Evolutionary conservation across 2,113 vertebrate genomes (phyloP), one percentile per base, ranked within the genome.

Genomic region (Prunella himalayana): DNA sequence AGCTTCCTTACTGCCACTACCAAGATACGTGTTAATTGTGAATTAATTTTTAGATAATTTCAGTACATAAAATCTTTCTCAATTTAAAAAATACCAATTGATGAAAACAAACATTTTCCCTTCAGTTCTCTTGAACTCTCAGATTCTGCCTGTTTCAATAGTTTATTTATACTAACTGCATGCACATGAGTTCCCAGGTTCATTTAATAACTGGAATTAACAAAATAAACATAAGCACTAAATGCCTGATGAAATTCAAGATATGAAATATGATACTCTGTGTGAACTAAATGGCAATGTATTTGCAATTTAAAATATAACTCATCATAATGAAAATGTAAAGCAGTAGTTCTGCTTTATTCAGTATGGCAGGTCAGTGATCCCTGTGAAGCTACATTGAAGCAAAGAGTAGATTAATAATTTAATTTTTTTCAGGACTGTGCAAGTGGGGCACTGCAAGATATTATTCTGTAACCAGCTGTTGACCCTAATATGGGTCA

Each of bases 291-390:
- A 97, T 51, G 95, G 97, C 95, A 97, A 97, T 93, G 81, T 98
- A 99, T 99, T 99, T 99, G 98, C 99, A 99, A 99, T 99, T 99
- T 99, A 99, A 99, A 99, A 98, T 97, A 99, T 97, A 98, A 98
- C 98, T 99, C 98, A 98, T 98, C 98, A 98, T 99, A 99, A 99
- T 99, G 99, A 99, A 99, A 99, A 99, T 99, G 99, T 99, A 99
- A 99, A 99, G 98, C 97, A 98, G 98, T 99, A 97, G 96, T 99
- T 99, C 99, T 98, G 98, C 98, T 99, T 99, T 98, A 99, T 99
- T 99, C 97, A 95, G 98, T 98, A 97, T 99, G 99, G 98, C 99
- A 99, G 99, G 98, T 99, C 99, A 99, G 98, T 98, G 98, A 99
- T 99, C 98, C 99, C 99, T 97, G 95, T 98, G 99, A 99, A 99